A percentile compares a stretch with the other conserved stretches of the same genome.
Evolutionary conservation across 2,888 invertebrate species (phyloP).

Genomic region (Metacarcinus magister): DNA sequence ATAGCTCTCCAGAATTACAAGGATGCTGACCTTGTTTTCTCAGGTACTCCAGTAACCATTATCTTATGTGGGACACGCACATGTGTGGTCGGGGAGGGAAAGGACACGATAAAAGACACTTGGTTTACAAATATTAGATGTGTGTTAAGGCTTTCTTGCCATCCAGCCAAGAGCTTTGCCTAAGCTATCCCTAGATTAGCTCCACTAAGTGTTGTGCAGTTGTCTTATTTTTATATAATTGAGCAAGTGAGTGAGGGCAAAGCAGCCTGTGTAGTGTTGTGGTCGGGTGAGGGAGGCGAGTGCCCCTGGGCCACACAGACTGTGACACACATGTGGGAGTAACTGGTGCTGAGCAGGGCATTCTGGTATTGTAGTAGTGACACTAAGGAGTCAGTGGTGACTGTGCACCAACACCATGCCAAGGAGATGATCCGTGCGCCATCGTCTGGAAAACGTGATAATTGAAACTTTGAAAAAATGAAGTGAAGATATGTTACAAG

Average conservation of each 20-base stretch:
- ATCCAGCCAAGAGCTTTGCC: background rate
- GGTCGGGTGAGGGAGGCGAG: background rate
- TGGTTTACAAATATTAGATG: conserved; percentile 6
- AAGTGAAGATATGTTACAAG: background rate
- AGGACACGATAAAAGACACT: background rate
- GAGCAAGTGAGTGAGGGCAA: background rate
- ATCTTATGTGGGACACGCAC: conserved; percentile 11
- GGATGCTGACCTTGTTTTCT: conserved; percentile 51
- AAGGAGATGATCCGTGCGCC: background rate
- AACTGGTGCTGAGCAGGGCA: background rate
- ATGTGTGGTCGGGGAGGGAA: background rate
- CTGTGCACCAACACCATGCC: background rate
- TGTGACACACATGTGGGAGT: background rate
- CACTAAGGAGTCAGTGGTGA: background rate
- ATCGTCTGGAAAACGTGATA: background rate
- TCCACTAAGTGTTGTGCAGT: conserved; percentile 33
- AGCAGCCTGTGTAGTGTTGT: background rate
- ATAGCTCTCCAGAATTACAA: conserved; percentile 28
- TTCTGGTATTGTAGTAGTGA: background rate
- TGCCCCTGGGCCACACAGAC: background rate
- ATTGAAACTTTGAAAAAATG: background rate
- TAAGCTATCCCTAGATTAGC: conserved; percentile 34
- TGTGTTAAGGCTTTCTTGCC: conserved; percentile 34
- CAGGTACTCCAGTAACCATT: conserved; percentile 63
- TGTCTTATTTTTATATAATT: conserved; percentile 29